Evolutionary conservation across 1,140 invertebrate species (phyloP).

Genomic region (Drosophila cardini): DNA sequence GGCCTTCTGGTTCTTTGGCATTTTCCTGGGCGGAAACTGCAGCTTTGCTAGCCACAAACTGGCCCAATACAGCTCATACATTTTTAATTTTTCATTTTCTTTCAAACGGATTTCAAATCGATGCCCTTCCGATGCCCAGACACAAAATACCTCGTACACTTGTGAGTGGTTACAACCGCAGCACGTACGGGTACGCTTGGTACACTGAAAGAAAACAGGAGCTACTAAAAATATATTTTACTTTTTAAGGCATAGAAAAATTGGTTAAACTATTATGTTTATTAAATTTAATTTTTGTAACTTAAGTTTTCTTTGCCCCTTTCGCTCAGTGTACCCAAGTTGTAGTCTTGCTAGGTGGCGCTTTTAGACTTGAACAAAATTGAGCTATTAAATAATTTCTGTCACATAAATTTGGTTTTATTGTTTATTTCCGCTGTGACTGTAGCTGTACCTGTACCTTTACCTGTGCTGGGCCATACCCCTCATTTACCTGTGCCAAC

Average conservation of each 20-base stretch:
- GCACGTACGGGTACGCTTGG: conserved; percentile 43
- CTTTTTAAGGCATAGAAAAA: no score
- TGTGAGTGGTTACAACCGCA: conserved; percentile 62
- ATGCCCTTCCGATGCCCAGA: conserved; percentile 40
- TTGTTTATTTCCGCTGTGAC: conserved; percentile 73
- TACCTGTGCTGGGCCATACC: neutral
- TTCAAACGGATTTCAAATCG: conserved; percentile 75
- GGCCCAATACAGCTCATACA: conserved; percentile 65
- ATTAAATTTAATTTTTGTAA: no score
- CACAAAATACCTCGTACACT: conserved; percentile 18
- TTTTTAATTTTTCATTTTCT: conserved; percentile 78
- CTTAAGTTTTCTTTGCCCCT: no score
- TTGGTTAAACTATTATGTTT: no score
- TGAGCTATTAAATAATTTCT: conserved; percentile 83
- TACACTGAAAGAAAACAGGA: conserved; percentile 18
- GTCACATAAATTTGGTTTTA: conserved; percentile 81
- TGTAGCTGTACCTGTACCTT: conserved; percentile 12
- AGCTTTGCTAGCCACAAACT: conserved; percentile 64
- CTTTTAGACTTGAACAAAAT: conserved; percentile 55
- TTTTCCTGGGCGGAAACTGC: conserved; percentile 65
- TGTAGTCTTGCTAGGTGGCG: conserved; percentile 33
- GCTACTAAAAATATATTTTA: neutral
- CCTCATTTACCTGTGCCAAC: conserved; percentile 14
- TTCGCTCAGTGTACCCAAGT: conserved; percentile 17
- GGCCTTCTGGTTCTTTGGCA: conserved; percentile 1